A percentile compares a stretch with the other conserved stretches of the same genome.
These are phyloP conservation scores for Holothuria scabra DNA, from an alignment of 53 echinoderm and acorn worm species.

Conservation along the genomic window DNA sequence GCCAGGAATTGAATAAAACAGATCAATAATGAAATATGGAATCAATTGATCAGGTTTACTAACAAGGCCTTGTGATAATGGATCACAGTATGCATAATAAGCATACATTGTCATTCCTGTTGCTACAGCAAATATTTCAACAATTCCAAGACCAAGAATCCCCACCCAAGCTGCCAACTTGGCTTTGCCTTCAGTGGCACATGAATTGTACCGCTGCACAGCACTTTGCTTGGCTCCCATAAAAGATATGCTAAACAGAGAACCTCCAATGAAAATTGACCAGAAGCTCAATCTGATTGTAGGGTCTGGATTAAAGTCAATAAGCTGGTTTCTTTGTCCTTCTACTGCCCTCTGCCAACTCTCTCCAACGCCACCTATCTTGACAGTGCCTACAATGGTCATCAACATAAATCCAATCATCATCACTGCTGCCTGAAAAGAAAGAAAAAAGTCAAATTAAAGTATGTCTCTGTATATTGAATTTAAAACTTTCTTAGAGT, in stretches of 20 bases:
- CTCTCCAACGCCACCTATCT: conserved; percentile 19
- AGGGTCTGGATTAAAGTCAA: conserved; percentile 20
- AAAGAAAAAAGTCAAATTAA: too few relatives aligned
- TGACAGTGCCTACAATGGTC: conserved; percentile 17
- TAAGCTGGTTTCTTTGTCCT: conserved; percentile 7
- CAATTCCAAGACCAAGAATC: conserved; percentile 6
- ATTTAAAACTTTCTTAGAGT: too few relatives aligned
- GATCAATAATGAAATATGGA: conserved; percentile 22
- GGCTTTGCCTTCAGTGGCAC: conserved; percentile 7
- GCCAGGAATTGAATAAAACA: conserved; percentile 24
- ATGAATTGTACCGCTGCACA: conserved; percentile 42
- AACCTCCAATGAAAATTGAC: conserved; percentile 27
- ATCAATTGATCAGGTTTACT: conserved; percentile 27
- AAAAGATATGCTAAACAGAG: conserved; percentile 18
- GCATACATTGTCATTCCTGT: conserved; percentile 41
- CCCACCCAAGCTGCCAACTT: conserved; percentile 41
- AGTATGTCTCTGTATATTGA: too few relatives aligned
- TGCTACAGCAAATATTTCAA: conserved; percentile 19
- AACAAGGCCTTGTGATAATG: neutral
- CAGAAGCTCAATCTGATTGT: conserved; percentile 33
- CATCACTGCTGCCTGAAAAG: conserved; percentile 30
- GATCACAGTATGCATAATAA: conserved; percentile 36
- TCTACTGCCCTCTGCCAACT: conserved; percentile 29
- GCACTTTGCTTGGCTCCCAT: conserved; percentile 28
- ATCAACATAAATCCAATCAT: conserved; percentile 12